Evolutionary conservation across 2,113 vertebrate species (phyloP).

Genomic region (Dolichallabes microphthalmus): DNA sequence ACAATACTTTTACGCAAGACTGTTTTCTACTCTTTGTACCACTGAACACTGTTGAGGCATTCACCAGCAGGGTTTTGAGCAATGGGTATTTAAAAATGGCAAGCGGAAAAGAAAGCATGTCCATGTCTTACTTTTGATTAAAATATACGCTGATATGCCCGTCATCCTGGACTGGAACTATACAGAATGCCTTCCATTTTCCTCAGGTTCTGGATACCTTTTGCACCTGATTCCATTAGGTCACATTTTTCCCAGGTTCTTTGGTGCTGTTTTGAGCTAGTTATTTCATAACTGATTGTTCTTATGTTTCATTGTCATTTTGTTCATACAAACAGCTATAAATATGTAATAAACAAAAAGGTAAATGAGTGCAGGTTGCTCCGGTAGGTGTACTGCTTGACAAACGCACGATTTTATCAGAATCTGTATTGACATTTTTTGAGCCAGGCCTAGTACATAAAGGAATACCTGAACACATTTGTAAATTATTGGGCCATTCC

Average conservation of each 20-base stretch:
- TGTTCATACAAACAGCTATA: background rate
- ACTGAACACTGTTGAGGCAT: background rate
- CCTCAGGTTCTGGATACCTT: background rate
- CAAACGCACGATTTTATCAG: background rate
- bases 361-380: background rate
- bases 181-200: background rate
- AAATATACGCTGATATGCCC: background rate
- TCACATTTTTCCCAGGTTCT: background rate
- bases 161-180: background rate
- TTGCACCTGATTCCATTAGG: background rate
- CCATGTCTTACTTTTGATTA: background rate
- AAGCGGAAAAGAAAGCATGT: background rate
- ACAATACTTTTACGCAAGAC: background rate
- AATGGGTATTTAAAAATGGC: background rate
- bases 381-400: background rate
- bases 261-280: background rate
- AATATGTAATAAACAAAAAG: background rate
- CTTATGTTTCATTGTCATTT: background rate
- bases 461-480: background rate
- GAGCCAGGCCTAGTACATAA: background rate
- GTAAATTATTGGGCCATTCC: background rate
- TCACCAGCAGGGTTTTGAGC: background rate
- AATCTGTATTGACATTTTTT: background rate
- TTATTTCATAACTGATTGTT: too few relatives aligned
- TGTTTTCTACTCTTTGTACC: background rate